Evolutionary conservation across 2,888 invertebrate species (phyloP).

Genomic region (Eumerus sabulonum): DNA sequence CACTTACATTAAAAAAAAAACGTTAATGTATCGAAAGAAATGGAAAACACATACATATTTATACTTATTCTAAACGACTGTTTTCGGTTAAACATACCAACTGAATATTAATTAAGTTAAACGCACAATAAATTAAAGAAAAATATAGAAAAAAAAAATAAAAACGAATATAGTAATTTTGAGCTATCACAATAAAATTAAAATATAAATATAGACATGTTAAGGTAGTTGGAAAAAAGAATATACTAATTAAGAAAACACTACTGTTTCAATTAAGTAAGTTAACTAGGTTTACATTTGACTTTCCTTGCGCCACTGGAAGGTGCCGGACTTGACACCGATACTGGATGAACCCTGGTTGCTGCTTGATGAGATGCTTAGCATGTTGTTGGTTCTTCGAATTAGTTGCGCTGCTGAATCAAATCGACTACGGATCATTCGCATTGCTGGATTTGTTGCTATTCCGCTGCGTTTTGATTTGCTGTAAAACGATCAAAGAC

Average conservation of each 20-base stretch:
- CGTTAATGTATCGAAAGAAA: neutral
- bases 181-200: conserved; percentile 61
- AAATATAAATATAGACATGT: no score
- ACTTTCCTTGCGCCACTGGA: conserved; percentile 79
- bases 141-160: conserved; percentile 37
- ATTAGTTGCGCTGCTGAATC: conserved; percentile 79
- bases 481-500: conserved; percentile 63
- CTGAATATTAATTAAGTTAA: conserved; percentile 45
- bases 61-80: neutral
- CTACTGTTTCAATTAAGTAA: conserved; percentile 43
- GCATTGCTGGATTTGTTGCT: conserved; percentile 91
- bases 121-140: conserved; percentile 36
- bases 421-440: conserved; percentile 83
- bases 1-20: conserved; percentile 26
- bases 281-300: conserved; percentile 75
- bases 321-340: conserved; percentile 79
- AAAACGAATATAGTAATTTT: conserved; percentile 46
- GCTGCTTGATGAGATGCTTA: conserved; percentile 75
- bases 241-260: conserved; percentile 29
- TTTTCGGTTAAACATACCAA: neutral
- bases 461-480: conserved; percentile 90
- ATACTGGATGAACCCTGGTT: conserved; percentile 79
- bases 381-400: conserved; percentile 78
- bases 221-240: no score
- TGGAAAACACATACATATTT: no score